phyloP scores from a whole-genome alignment of 2,888 invertebrate genomes.

The Drosophila helvetica region DNA sequence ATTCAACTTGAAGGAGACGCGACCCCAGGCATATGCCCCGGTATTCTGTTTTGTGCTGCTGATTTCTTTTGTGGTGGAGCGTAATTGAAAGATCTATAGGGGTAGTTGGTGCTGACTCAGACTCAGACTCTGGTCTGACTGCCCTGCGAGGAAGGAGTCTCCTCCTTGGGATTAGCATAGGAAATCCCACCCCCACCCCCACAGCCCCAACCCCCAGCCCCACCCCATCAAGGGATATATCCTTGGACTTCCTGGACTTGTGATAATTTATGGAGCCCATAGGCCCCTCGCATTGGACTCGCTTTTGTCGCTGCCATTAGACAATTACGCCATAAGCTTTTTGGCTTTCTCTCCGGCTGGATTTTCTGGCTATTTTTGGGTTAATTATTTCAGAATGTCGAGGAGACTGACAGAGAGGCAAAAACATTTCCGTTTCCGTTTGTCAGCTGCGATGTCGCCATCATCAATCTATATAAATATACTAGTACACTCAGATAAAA shows the following conservation, averaged over 20 bases:
- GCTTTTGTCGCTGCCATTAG: constrained; percentile 60
- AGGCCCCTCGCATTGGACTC: constrained; percentile 20
- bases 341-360: constrained; percentile 37
- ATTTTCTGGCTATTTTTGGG: constrained; percentile 44
- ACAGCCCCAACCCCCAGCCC: no score
- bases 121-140: not conserved
- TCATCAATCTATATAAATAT: constrained; percentile 69
- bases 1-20: constrained; percentile 41
- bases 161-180: not conserved
- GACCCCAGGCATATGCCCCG: constrained; percentile 31
- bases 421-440: constrained; percentile 66
- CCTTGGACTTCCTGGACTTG: constrained; percentile 32
- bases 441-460: constrained; percentile 55
- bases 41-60: constrained; percentile 4
- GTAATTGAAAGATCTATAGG: constrained; percentile 38
- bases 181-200: not conserved
- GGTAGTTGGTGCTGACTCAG: constrained; percentile 11
- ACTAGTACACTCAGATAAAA: not conserved
- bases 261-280: constrained; percentile 23
- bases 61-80: constrained; percentile 34
- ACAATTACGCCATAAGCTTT: constrained; percentile 70
- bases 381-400: constrained; percentile 70
- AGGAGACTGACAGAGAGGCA: constrained; percentile 35
- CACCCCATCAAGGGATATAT: not conserved
- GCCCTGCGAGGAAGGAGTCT: not conserved